Evolutionary conservation across 2,888 invertebrate species (phyloP).

Genomic region (Clusia tigrina): DNA sequence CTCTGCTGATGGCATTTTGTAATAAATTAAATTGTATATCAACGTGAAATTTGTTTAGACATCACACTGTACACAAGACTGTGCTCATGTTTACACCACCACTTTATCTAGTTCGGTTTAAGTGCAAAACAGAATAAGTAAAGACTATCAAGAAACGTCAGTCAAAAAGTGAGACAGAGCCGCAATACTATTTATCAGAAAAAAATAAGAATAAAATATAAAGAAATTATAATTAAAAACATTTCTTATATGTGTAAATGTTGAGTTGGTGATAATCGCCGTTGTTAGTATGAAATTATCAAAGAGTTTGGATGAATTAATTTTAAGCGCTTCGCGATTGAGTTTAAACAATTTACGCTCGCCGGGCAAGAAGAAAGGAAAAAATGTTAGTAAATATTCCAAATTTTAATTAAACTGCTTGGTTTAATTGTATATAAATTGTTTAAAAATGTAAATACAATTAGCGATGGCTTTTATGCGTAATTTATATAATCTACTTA

Average conservation of each 20-base stretch:
- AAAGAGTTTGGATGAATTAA: conserved; percentile 63
- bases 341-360: conserved; percentile 59
- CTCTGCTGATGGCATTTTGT: background rate
- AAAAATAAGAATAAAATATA: conserved; percentile 20
- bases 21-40: background rate
- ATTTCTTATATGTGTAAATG: too few species aligned
- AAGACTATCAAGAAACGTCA: too few species aligned
- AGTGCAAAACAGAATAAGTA: too few species aligned
- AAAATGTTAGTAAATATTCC: conserved; percentile 55
- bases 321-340: conserved; percentile 63
- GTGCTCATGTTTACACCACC: background rate
- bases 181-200: conserved; percentile 5
- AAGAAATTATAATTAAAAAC: too few species aligned
- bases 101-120: background rate
- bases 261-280: conserved; percentile 11
- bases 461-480: too few species aligned
- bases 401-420: background rate
- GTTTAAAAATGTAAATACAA: too few species aligned
- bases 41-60: background rate
- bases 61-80: background rate
- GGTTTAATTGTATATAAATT: too few species aligned
- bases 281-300: conserved; percentile 60
- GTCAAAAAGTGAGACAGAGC: conserved; percentile 17
- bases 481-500: too few species aligned
- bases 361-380: conserved; percentile 55